These are phyloP conservation scores for Rhaphigaster nebulosa DNA, from an alignment of 2,888 invertebrate genomes.

Conservation along the genomic window DNA sequence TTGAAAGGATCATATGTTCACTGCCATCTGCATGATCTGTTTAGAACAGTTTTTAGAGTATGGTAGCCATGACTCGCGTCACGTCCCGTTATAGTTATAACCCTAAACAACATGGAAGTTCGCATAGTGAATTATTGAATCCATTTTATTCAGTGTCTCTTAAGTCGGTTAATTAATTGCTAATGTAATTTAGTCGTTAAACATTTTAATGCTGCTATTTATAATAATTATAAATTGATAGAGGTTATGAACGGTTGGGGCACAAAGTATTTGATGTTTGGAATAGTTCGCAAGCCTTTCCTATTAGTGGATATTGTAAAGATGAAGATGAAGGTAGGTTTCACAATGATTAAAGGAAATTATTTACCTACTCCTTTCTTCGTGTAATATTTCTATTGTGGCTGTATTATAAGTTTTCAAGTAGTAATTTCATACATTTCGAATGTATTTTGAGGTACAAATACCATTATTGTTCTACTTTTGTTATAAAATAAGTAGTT, in stretches of 20 bases:
- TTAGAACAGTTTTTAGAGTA: slow-evolving; percentile 47
- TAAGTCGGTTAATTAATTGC: not conserved
- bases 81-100: slow-evolving; percentile 66
- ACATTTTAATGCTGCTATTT: not conserved
- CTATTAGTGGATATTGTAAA: slow-evolving; percentile 38
- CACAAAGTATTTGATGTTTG: slow-evolving; percentile 32
- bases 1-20: slow-evolving; percentile 61
- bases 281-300: slow-evolving; percentile 57
- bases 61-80: slow-evolving; percentile 64
- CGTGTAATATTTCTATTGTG: not conserved
- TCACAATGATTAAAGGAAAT: slow-evolving; percentile 58
- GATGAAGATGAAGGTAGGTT: slow-evolving; percentile 58
- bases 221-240: not conserved
- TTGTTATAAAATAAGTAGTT: slow-evolving; percentile 21
- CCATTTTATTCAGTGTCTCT: slow-evolving; percentile 39
- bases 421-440: not conserved
- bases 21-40: slow-evolving; percentile 60
- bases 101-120: slow-evolving; percentile 65
- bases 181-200: not conserved
- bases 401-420: not conserved
- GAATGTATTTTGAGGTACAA: not conserved
- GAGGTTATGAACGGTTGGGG: slow-evolving; percentile 41
- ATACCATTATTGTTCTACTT: slow-evolving; percentile 11
- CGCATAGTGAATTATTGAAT: slow-evolving; percentile 54
- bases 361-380: slow-evolving; percentile 50